Evolutionary conservation across 2,888 invertebrate genomes (phyloP).

Genomic region (Ectobius pallidus): DNA sequence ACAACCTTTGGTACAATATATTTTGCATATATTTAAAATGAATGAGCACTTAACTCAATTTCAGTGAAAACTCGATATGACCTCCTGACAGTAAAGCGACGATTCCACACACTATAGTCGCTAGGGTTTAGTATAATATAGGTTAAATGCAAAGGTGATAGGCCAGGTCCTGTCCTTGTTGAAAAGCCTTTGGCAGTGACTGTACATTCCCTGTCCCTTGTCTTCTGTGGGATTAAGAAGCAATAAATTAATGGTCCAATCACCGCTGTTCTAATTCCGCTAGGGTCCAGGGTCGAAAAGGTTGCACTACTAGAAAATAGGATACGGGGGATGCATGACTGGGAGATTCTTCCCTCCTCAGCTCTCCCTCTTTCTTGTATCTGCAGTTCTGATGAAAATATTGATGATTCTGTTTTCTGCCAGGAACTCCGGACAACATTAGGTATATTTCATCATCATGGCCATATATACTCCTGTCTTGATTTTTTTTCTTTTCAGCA

Average conservation of each 20-base stretch:
- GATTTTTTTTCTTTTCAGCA: conserved; percentile 2
- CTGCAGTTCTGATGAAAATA: conserved; percentile 33
- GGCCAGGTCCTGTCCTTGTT: too few species aligned
- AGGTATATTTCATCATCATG: conserved; percentile 38
- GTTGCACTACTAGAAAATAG: not conserved
- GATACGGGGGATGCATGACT: not conserved
- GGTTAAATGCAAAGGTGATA: too few species aligned
- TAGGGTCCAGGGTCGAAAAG: not conserved
- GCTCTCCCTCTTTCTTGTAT: not conserved
- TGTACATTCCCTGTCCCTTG: not conserved
- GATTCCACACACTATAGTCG: too few species aligned
- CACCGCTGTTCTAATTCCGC: conserved; percentile 23
- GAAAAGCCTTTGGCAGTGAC: not conserved
- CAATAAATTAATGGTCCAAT: conserved; percentile 41
- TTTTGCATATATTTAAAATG: too few species aligned
- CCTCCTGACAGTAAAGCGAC: too few species aligned
- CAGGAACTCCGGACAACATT: conserved; percentile 13
- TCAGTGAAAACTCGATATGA: too few species aligned
- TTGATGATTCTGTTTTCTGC: conserved; percentile 39
- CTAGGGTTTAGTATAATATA: too few species aligned
- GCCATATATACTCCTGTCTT: not conserved
- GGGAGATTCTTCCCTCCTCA: not conserved
- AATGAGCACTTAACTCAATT: too few species aligned
- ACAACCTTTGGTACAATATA: too few species aligned
- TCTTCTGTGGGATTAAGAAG: conserved; percentile 25